These are phyloP conservation scores for Brachionus paranguensis DNA, from an alignment of 1,140 invertebrate genomes.

Conservation along the genomic window DNA sequence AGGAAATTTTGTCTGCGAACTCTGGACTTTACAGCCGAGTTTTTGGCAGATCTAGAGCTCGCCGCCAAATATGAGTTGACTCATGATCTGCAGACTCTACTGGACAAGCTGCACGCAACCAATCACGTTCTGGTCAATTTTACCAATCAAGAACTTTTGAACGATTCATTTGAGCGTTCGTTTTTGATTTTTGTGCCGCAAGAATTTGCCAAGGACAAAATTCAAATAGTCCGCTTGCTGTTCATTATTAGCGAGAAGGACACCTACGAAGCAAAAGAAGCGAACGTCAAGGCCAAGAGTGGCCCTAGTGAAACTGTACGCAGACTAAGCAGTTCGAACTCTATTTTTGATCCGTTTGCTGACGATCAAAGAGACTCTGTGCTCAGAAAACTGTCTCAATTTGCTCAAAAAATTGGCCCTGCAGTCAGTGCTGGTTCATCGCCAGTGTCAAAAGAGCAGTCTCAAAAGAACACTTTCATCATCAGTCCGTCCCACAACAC, in stretches of 20 bases:
- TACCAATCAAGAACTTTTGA: conserved; percentile 13
- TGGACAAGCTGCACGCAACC: background rate
- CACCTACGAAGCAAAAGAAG: background rate
- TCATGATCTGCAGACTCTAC: background rate
- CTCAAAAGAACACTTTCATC: background rate
- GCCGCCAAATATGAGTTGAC: conserved; percentile 22
- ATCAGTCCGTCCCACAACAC: background rate
- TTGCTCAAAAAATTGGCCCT: background rate
- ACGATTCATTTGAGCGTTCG: background rate
- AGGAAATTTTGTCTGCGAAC: background rate
- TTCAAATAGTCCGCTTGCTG: background rate
- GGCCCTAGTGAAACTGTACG: background rate
- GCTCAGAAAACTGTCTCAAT: background rate
- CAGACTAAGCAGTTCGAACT: background rate
- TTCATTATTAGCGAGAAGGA: conserved; percentile 17
- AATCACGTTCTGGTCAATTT: conserved; percentile 1
- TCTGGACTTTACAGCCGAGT: background rate
- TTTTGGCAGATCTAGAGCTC: conserved; percentile 12
- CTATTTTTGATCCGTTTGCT: background rate
- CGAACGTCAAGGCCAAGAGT: background rate
- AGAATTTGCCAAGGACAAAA: conserved; percentile 24
- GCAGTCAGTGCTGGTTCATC: background rate
- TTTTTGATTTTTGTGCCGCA: conserved; percentile 34
- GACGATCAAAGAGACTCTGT: background rate
- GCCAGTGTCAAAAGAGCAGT: background rate